These are phyloP conservation scores for Pinctada fucata DNA, from an alignment of 2,888 invertebrate genomes.

Conservation along the genomic window DNA sequence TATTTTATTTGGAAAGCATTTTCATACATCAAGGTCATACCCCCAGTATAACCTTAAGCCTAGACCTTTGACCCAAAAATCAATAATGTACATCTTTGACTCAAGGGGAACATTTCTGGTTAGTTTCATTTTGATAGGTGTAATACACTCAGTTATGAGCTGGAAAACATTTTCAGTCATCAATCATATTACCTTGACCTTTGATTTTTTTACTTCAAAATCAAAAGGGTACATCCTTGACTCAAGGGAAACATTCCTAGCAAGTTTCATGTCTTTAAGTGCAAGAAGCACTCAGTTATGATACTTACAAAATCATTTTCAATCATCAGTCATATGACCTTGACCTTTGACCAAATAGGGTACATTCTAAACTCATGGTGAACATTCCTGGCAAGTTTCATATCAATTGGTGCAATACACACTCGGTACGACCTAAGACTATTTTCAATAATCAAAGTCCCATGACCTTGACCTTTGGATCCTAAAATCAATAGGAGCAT, in stretches of 20 bases:
- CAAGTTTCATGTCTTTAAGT: background rate
- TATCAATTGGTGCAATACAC: too few relatives aligned
- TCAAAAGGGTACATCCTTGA: background rate
- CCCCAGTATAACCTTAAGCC: background rate
- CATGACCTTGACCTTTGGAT: too few relatives aligned
- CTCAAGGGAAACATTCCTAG: background rate
- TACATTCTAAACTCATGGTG: too few relatives aligned
- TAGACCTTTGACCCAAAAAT: background rate
- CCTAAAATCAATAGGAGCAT: too few relatives aligned
- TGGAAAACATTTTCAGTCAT: background rate
- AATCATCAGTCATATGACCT: too few relatives aligned
- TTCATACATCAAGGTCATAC: background rate
- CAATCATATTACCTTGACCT: background rate
- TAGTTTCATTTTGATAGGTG: background rate
- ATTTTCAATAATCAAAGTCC: too few relatives aligned
- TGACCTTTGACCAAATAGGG: too few relatives aligned
- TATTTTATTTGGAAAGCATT: background rate
- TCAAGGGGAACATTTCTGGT: background rate
- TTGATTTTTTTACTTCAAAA: background rate
- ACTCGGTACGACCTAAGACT: too few relatives aligned
- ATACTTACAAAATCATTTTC: too few relatives aligned
- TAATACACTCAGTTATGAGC: background rate
- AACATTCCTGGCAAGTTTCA: too few relatives aligned
- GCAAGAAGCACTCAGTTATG: too few relatives aligned
- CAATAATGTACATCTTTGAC: background rate